Base-by-base conservation (phyloP, 2,888 invertebrate species). In the Rambutsinella grinnellia region DNA sequence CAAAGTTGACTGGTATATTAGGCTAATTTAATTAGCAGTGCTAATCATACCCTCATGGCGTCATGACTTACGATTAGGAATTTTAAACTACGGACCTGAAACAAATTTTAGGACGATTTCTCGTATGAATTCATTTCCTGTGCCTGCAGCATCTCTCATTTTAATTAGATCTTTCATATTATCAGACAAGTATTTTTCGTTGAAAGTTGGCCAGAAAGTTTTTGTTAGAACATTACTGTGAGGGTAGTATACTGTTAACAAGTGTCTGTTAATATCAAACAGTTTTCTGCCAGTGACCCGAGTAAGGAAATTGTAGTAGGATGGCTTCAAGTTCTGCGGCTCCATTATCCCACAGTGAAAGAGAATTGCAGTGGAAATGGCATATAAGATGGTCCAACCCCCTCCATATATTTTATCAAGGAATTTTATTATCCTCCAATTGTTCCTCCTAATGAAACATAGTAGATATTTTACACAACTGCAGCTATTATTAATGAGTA, bases 231-330 rank as follows among this genome's bases (percentile, higher is more conserved):
- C 49, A 53, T 82, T 81, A 53, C 80, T 81, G 51, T 80, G 72
- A 19, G 79, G 77, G 26, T 82, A 82, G 44, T 83, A 83, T 2
- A 79, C 78, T 0, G 80, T 76, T 15, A 83, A 28, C 3, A 82
- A 46, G 51, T 81, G 81, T 17, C 83, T 74, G 46, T 83, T 83
- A n/a, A 83, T 83, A 21, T 82, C 82, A 49, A 79, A 78, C 21
- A 83, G 56, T 56, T 80, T 83, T 58, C 79, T 24, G n/a, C 92
- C 93, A 0, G 94, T 94, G 78, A 94, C 88, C 76, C 89, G 89
- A 80, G 90, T 89, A 51, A 95, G 87, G 86, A 95, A 95, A 85
- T 92, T 93, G 90, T 92, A 94, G 87, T 95, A 95, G 68, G 93
- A 93, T n/a, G 91, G 89, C 80, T 94, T 89, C 79, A 95, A 86